These are phyloP conservation scores for Pelecanoides urinatrix DNA, from an alignment of 2,113 vertebrate species.

Conservation along the genomic window DNA sequence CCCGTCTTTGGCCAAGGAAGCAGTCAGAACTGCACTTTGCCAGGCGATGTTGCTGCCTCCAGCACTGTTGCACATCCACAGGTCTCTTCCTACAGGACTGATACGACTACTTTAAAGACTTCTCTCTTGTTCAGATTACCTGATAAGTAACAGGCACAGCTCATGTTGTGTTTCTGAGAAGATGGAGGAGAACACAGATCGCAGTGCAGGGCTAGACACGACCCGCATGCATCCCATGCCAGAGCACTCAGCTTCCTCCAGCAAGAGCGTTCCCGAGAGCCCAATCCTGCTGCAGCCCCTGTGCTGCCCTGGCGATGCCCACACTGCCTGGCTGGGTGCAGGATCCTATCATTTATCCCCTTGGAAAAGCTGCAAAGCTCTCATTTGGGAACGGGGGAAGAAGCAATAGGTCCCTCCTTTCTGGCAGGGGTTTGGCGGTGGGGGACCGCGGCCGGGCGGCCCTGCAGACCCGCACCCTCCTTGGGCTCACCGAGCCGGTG, in stretches of 20 bases:
- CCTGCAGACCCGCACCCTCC: background rate
- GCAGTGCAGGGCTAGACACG: background rate
- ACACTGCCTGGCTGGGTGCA: too few species aligned
- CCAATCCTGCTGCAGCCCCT: background rate
- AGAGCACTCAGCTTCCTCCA: background rate
- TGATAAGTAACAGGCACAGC: background rate
- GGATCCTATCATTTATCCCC: background rate
- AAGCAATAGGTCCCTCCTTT: background rate
- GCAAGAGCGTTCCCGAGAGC: background rate
- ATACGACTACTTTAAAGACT: background rate
- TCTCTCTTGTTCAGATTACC: background rate
- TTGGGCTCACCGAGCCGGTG: background rate
- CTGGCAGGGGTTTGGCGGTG: background rate
- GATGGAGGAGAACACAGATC: background rate
- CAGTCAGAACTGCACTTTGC: background rate
- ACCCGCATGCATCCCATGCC: background rate
- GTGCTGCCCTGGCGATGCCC: background rate
- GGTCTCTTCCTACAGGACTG: background rate
- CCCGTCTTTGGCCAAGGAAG: background rate
- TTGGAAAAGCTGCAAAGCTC: background rate
- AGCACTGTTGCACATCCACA: background rate
- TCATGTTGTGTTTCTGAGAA: background rate
- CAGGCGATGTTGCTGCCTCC: background rate
- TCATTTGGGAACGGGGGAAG: background rate
- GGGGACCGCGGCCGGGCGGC: rapidly evolving